Base-by-base conservation (phyloP, 1,140 invertebrate species). In the Tetranychus cinnabarinus region DNA sequence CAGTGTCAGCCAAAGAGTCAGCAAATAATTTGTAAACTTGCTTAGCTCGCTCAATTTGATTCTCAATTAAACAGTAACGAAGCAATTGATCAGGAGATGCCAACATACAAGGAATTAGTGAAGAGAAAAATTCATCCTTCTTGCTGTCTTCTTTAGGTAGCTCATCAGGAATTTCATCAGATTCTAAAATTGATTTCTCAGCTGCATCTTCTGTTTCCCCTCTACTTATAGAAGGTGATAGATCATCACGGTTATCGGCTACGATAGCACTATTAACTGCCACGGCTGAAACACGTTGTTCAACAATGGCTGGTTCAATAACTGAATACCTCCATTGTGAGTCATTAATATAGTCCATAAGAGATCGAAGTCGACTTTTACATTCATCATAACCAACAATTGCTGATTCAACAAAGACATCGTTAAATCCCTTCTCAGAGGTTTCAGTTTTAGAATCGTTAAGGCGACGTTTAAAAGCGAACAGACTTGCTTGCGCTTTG, bases 1-100 rank as follows among this genome's bases (percentile, higher is more conserved):
- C 63, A 15, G 75, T 67, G 7, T 73, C 73, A 52, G 73, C 72
- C 13, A 73, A 68, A 56, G 72, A 66, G 56, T 73, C 72, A 34
- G 50, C 33, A 47, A 62, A 64, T 10, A 64, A 42, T 59, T 55
- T 45, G 13, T 50, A 57, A 45, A 64, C 57, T 59, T 62, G 54
- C 45, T 55, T 61, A 15, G 63, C 56, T 58, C 45, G 57, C 33
- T 64, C 63, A 5, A 62, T 35, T 34, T 61, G 42, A 57, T 59
- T 55, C 15, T 64, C 61, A 15, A 62, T 48, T n/a, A 64, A 54
- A 45, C 62, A 63, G 48, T 62, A 62, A 31, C 60, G n/a, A 23
- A 64, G 55, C 10, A 64, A 36, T 57, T 64, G 63, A 13, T 45
- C 42, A 36, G 56, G 58, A 59, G 63, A 62, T n/a, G 63, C 63